Base-by-base conservation (phyloP, 2,113 vertebrate species). In the Eudyptes chrysolophus region DNA sequence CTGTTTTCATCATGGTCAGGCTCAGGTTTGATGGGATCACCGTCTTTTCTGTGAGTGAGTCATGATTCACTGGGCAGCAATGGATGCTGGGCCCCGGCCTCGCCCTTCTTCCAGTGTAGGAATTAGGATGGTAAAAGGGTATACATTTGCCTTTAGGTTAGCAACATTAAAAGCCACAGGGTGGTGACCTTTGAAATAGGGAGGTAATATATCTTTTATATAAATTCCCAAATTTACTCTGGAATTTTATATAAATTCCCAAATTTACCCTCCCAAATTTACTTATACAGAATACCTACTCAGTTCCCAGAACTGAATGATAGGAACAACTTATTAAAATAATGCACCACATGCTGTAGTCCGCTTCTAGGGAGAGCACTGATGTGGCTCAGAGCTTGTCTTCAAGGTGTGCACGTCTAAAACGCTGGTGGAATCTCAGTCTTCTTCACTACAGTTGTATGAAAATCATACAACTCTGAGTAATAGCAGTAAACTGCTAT, bases 361-460 rank as follows among this genome's bases (percentile, higher is more conserved):
- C 15, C 5, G 1, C 52, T 86, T 74, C 34, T 26, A 65, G 36
- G 75, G 58, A 77, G 58, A 46, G 24, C 32, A 44, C 25, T 25
- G 55, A 11, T 21, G 5, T 6, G 42, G 18, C 46, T 66, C 71
- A 65, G 51, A 82, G 27, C 11, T 92, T 66, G 29, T 44, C 51
- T 84, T 65, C 40, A 58, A 51, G 71, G 18, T 70, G 26, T 9
- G 30, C 16, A 19, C 0, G 0, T 40, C 65, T 32, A 32, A 71
- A 76, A 61, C 0, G 0, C 16, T 0, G 2, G 40, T 18, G 34
- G 52, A 62, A 92, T 36, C 42, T 58, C 48, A 10, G 5, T 27
- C 29, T 26, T 87, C 49, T 52, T 75, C 29, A 9, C 22, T n/a
- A 42, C 34, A 71, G 29, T 3, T 71, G 38, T 42, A 42, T 42